These are phyloP conservation scores for Harpalus rufipes DNA, from an alignment of 2,888 invertebrate species.

Conservation along the genomic window DNA sequence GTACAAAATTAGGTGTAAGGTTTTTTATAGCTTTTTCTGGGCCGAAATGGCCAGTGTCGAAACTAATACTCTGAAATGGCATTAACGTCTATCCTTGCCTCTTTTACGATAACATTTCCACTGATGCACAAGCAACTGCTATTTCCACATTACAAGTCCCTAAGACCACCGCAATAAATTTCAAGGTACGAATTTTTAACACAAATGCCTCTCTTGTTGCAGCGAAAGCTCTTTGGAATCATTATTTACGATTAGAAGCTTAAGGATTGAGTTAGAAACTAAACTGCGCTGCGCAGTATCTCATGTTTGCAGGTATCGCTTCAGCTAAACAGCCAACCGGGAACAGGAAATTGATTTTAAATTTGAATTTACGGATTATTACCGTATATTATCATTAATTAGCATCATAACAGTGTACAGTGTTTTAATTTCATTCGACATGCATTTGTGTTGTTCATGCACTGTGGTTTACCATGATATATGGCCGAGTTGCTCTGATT, in stretches of 20 bases:
- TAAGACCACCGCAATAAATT: not conserved
- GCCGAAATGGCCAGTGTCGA: not conserved
- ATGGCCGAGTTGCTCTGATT: conserved; percentile 24
- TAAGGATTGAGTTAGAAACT: conserved; percentile 5
- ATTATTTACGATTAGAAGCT: conserved; percentile 3
- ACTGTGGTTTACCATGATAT: conserved; percentile 28
- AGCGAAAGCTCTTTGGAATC: not conserved
- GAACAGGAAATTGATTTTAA: conserved; percentile 31
- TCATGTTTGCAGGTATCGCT: conserved; percentile 10
- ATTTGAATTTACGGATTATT: conserved; percentile 49
- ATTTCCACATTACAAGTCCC: conserved; percentile 6
- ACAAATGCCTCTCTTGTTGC: conserved; percentile 5
- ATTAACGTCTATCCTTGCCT: not conserved
- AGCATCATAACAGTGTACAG: conserved; percentile 45
- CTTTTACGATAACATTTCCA: conserved; percentile 13
- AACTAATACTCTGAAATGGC: not conserved
- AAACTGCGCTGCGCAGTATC: not conserved
- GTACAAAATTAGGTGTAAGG: not conserved
- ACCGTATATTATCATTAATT: conserved; percentile 50
- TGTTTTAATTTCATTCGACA: conserved; percentile 55
- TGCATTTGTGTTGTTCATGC: conserved; percentile 38
- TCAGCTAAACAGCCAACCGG: not conserved
- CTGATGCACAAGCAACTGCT: conserved; percentile 8
- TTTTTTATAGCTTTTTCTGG: conserved; percentile 5
- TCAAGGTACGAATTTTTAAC: not conserved